Evolutionary conservation across 2,888 invertebrate genomes (phyloP).

Genomic region (Lasioglossum figueresi): DNA sequence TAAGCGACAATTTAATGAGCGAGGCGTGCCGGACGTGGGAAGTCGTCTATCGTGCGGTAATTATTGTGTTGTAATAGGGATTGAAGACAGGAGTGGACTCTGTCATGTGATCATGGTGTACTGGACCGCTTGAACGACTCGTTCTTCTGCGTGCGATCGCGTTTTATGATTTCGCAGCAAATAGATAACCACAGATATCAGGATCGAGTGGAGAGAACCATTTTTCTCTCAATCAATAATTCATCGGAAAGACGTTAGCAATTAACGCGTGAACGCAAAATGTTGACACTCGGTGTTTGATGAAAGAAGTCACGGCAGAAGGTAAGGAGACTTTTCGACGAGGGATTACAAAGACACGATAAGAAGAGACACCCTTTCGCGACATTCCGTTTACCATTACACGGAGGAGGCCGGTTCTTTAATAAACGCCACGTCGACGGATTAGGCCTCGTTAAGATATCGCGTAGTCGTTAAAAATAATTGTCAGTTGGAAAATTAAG

Average conservation of each 20-base stretch:
- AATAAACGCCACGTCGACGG: constrained; percentile 72
- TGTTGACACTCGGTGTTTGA: background rate
- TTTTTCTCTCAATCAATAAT: background rate
- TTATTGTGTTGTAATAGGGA: constrained; percentile 67
- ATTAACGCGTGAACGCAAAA: background rate
- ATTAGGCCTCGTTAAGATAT: constrained; percentile 81
- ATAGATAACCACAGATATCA: constrained; percentile 9
- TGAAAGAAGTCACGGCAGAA: constrained; percentile 20
- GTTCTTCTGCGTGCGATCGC: background rate
- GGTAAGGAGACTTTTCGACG: constrained; percentile 58
- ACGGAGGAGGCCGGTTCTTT: constrained; percentile 56
- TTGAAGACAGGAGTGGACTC: constrained; percentile 67
- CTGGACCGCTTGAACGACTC: constrained; percentile 38
- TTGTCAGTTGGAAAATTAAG: constrained; percentile 83
- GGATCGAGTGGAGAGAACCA: background rate
- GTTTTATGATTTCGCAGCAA: constrained; percentile 16
- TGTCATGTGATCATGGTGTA: constrained; percentile 53
- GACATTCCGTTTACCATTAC: constrained; percentile 52
- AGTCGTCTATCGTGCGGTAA: constrained; percentile 72
- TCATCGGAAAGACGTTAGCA: background rate
- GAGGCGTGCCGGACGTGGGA: constrained; percentile 79
- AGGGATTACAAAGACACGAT: constrained; percentile 65
- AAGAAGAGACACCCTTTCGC: constrained; percentile 65
- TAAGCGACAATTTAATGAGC: constrained; percentile 80
- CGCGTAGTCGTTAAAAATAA: constrained; percentile 83